Conservation (phyloP, 2,888 invertebrate species). For the Clusia tigrina region DNA sequence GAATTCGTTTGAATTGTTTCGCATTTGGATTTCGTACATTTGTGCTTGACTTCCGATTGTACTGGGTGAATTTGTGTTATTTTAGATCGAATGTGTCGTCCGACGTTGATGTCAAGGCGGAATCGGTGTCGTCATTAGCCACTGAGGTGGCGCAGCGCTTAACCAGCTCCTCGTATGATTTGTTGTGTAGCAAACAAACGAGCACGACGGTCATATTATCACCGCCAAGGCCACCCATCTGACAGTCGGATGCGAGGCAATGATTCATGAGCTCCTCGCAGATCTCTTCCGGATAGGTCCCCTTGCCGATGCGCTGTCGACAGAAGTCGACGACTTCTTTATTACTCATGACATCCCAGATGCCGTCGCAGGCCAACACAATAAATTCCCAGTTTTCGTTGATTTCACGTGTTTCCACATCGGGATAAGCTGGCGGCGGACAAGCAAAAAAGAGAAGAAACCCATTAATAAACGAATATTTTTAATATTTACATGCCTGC, state of each 20-base stretch:
- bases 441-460: constrained; percentile 9
- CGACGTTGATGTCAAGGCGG: constrained; percentile 28
- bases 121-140: not conserved
- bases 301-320: constrained; percentile 79
- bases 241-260: constrained; percentile 96
- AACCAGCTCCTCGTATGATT: constrained; percentile 60
- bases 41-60: no score
- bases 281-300: constrained; percentile 90
- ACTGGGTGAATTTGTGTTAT: constrained; percentile 33
- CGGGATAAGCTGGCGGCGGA: constrained; percentile 80
- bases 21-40: no score
- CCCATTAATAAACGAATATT: no score
- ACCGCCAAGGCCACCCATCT: constrained; percentile 96
- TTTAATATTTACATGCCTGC: no score
- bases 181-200: constrained; percentile 73
- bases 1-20: not conserved
- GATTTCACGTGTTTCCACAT: constrained; percentile 82
- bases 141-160: constrained; percentile 50
- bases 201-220: constrained; percentile 99
- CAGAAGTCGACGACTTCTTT: constrained; percentile 94
- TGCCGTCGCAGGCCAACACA: constrained; percentile 97
- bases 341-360: constrained; percentile 98
- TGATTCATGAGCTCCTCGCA: constrained; percentile 95
- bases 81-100: constrained; percentile 34
- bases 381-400: constrained; percentile 95